Evolutionary conservation across 2,113 vertebrate species (phyloP).

Genomic region (Sceloporus undulatus): DNA sequence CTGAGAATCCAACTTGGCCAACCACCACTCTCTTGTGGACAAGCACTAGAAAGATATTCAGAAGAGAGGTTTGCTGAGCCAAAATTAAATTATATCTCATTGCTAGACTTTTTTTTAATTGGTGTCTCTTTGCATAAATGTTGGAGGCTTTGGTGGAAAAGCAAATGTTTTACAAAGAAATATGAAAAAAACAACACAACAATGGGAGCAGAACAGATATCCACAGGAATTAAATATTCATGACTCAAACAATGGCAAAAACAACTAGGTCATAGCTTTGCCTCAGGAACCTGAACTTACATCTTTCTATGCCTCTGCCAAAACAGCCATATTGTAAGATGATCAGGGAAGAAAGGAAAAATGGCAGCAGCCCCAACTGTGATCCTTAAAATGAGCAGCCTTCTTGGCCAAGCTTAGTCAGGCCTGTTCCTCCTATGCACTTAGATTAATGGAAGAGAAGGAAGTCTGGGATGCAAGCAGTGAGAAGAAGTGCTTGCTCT

Average conservation of each 20-base stretch:
- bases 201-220: not conserved
- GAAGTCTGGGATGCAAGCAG: not conserved
- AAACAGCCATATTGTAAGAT: not conserved
- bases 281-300: not conserved
- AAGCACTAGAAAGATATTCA: not conserved
- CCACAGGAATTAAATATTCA: slow-evolving; percentile 11
- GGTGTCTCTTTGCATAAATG: not conserved
- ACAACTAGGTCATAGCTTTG: not conserved
- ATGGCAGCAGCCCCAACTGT: too few species aligned
- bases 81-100: not conserved
- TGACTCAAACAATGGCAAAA: slow-evolving; percentile 5
- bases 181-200: slow-evolving; percentile 13
- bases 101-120: not conserved
- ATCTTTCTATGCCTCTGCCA: not conserved
- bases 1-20: not conserved
- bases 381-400: not conserved
- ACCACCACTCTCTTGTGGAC: not conserved
- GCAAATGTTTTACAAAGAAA: not conserved
- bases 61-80: not conserved
- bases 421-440: not conserved
- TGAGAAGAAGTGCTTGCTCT: not conserved
- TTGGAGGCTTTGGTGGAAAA: not conserved
- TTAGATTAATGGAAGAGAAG: not conserved
- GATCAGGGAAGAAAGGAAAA: not conserved
- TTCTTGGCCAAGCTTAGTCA: not conserved